Percentiles rank a stretch among this genome's conserved stretches.
Conservation (phyloP, 1,140 invertebrate genomes). For the Pollicipes pollicipes region DNA sequence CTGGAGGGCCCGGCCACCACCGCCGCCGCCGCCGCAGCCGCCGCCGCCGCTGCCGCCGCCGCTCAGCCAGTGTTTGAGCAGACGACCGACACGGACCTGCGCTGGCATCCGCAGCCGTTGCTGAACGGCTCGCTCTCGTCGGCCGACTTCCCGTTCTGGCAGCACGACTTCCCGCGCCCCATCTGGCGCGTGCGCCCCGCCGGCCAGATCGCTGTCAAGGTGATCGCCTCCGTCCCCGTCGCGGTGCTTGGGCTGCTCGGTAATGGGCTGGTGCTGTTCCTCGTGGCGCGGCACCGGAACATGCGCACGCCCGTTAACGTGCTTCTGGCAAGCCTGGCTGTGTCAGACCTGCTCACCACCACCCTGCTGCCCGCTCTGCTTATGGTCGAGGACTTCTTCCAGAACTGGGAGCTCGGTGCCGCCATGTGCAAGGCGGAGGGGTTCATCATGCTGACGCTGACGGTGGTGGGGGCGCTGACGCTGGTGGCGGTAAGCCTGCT, state of each 20-base stretch:
- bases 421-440: slow-evolving; percentile 34
- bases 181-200: slow-evolving; percentile 40
- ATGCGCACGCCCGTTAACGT: not conserved
- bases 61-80: too few relatives aligned
- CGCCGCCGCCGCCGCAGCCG: too few relatives aligned
- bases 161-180: slow-evolving; percentile 32
- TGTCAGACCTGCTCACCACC: not conserved
- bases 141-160: slow-evolving; percentile 5
- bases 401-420: slow-evolving; percentile 49
- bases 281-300: not conserved
- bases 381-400: slow-evolving; percentile 46
- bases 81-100: not conserved
- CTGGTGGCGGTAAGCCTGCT: not conserved
- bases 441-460: not conserved
- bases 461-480: not conserved
- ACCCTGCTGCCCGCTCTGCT: slow-evolving; percentile 39
- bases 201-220: slow-evolving; percentile 35
- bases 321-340: not conserved
- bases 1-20: too few relatives aligned
- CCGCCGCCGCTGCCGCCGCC: too few relatives aligned
- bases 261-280: not conserved
- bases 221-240: not conserved
- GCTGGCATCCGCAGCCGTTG: not conserved
- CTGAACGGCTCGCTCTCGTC: not conserved
- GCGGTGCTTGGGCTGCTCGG: not conserved